A percentile compares a stretch with the other conserved stretches of the same genome.
Conservation (phyloP, 2,888 invertebrate genomes). For the Yponomeuta malinellus region DNA sequence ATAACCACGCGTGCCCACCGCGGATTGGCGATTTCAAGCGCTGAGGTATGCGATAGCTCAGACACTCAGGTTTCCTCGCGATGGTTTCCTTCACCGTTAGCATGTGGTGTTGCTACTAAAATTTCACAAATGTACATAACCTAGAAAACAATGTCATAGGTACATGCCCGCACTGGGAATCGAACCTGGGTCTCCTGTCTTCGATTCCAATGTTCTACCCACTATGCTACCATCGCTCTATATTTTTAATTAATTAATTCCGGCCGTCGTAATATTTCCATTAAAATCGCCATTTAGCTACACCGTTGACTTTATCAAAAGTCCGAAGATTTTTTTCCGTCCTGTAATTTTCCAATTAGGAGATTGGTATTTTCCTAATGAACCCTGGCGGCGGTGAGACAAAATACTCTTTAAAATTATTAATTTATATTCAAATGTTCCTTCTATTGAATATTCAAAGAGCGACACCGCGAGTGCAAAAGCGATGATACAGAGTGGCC, state of each 20-base stretch:
- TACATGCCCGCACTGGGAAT: too few species aligned
- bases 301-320: neutral
- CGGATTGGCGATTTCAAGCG: too few species aligned
- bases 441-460: constrained; percentile 21
- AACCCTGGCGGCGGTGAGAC: constrained; percentile 7
- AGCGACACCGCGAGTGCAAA: constrained; percentile 21
- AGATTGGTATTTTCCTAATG: neutral
- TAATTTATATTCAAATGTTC: constrained; percentile 21
- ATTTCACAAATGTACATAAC: too few species aligned
- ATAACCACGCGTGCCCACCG: too few species aligned
- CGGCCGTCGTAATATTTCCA: neutral
- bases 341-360: neutral
- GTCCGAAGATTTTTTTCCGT: neutral
- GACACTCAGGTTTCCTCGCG: too few species aligned
- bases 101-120: too few species aligned
- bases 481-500: neutral
- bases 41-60: too few species aligned
- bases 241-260: neutral
- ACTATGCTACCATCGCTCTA: too few species aligned
- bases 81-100: too few species aligned
- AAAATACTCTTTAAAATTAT: constrained; percentile 19
- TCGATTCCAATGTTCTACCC: too few species aligned
- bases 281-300: neutral
- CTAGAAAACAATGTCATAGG: too few species aligned
- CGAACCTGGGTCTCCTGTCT: too few species aligned